phyloP scores from a whole-genome alignment of 1,140 invertebrate genomes.

The Drosophila lacertosa region DNA sequence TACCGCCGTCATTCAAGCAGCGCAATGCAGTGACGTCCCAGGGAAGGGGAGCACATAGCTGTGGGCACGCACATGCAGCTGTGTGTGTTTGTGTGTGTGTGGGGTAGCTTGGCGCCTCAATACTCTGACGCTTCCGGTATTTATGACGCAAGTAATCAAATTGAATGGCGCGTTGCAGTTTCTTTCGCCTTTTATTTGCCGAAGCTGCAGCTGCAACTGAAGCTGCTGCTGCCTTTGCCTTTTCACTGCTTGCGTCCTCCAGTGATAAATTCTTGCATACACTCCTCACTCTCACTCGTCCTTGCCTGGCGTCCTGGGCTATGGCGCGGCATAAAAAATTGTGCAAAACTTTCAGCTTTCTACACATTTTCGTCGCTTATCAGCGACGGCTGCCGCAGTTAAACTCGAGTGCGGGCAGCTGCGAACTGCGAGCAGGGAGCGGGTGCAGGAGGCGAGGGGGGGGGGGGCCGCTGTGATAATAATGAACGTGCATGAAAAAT shows the following conservation, averaged over 20 bases:
- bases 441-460: not conserved
- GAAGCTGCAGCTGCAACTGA: conserved; percentile 32
- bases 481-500: conserved; percentile 82
- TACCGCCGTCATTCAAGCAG: conserved; percentile 76
- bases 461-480: conserved; percentile 61
- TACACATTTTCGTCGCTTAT: conserved; percentile 81
- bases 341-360: conserved; percentile 80
- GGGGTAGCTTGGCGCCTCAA: conserved; percentile 59
- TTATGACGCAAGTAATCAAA: conserved; percentile 82
- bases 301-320: conserved; percentile 20
- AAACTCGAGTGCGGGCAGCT: conserved; percentile 38
- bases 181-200: conserved; percentile 69
- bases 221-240: conserved; percentile 35
- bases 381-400: conserved; percentile 71
- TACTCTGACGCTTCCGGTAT: conserved; percentile 80
- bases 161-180: conserved; percentile 79
- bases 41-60: not conserved
- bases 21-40: not conserved
- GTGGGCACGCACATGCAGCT: conserved; percentile 54
- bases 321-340: conserved; percentile 73
- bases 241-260: conserved; percentile 35
- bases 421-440: not conserved
- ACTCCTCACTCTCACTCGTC: conserved; percentile 3
- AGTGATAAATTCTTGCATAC: conserved; percentile 72
- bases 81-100: not conserved